A percentile compares a stretch with the other conserved stretches of the same genome.
Conservation (phyloP, 2,888 invertebrate species). For the Drosophila diplacantha region DNA sequence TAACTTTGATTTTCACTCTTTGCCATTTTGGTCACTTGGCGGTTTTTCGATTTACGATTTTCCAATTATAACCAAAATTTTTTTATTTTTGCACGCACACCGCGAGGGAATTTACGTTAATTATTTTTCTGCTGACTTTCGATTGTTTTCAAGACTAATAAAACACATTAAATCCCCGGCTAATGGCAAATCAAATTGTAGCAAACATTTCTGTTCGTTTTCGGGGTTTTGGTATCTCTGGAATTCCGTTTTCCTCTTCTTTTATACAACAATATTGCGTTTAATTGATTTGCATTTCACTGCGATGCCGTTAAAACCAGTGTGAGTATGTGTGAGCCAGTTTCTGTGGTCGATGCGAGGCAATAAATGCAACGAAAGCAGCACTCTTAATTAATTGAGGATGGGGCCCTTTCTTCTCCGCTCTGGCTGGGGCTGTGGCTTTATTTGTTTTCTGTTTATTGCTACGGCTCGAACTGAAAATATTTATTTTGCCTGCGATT, state of each 20-base stretch:
- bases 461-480: slow-evolving; percentile 42
- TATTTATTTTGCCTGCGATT: slow-evolving; percentile 41
- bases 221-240: slow-evolving; percentile 3
- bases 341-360: slow-evolving; percentile 35
- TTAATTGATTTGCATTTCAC: slow-evolving; percentile 45
- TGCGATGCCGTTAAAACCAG: slow-evolving; percentile 14
- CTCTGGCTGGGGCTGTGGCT: not conserved
- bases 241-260: slow-evolving; percentile 7
- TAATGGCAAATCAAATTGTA: slow-evolving; percentile 49
- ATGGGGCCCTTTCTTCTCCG: slow-evolving; percentile 20
- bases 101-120: slow-evolving; percentile 35
- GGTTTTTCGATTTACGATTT: slow-evolving; percentile 8
- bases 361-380: slow-evolving; percentile 47
- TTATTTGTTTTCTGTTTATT: slow-evolving; percentile 37
- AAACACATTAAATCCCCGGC: slow-evolving; percentile 45
- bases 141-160: slow-evolving; percentile 60
- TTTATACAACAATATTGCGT: slow-evolving; percentile 17
- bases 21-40: slow-evolving; percentile 53
- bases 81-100: slow-evolving; percentile 48
- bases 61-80: slow-evolving; percentile 6
- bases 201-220: slow-evolving; percentile 22
- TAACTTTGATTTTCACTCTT: slow-evolving; percentile 56
- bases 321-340: slow-evolving; percentile 30
- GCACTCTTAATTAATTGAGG: slow-evolving; percentile 27
- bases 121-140: slow-evolving; percentile 56